phyloP scores from a whole-genome alignment of 2,888 invertebrate genomes.

The Orchestes rusci region DNA sequence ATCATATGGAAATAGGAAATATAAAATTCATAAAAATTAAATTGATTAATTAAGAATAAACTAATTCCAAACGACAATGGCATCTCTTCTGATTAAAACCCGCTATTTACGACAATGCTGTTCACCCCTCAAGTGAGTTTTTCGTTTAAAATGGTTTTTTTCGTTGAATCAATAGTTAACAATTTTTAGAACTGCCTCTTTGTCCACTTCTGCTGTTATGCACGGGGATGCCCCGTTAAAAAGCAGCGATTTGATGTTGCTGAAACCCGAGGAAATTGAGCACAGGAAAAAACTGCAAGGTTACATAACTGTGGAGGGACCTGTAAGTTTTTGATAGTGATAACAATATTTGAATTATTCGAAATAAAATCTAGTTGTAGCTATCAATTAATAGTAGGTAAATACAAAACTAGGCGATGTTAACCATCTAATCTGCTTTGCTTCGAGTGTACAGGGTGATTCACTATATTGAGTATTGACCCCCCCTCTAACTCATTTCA shows the following conservation, averaged over 20 bases:
- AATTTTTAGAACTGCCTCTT: conserved; percentile 17
- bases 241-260: conserved; percentile 45
- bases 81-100: conserved; percentile 20
- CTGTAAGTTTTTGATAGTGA: conserved; percentile 45
- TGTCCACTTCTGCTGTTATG: conserved; percentile 32
- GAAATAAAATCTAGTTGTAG: too few species aligned
- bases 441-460: too few species aligned
- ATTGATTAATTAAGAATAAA: too few species aligned
- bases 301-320: conserved; percentile 51
- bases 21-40: too few species aligned
- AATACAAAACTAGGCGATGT: too few species aligned
- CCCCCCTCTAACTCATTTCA: too few species aligned
- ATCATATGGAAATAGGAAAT: too few species aligned
- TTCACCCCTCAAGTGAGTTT: conserved; percentile 12
- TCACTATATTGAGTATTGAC: too few species aligned
- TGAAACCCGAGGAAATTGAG: conserved; percentile 47
- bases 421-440: too few species aligned
- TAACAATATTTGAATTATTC: too few species aligned
- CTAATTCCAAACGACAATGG: too few species aligned
- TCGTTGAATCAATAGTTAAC: neutral
- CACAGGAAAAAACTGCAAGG: conserved; percentile 47
- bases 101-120: conserved; percentile 19
- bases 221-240: conserved; percentile 40
- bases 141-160: neutral
- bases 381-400: too few species aligned